Evolutionary conservation across 2,797 vertebrate species (phyloP).

Genomic region (Esox masquinongy): DNA sequence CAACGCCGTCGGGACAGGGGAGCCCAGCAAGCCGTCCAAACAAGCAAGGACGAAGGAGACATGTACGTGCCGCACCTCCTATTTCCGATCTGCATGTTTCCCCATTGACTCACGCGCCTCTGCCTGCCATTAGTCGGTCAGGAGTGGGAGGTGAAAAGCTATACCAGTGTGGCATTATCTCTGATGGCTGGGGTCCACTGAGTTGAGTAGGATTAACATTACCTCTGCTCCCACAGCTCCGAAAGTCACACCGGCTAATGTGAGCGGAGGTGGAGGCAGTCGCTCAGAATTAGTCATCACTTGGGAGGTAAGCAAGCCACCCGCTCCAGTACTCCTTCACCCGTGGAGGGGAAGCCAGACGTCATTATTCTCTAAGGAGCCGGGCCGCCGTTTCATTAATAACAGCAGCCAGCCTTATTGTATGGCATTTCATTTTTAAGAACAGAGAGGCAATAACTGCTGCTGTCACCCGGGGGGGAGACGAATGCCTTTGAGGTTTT

Average conservation of each 20-base stretch:
- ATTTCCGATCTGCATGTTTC: slow-evolving; percentile 1
- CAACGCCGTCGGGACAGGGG: slow-evolving; percentile 91
- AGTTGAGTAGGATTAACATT: slow-evolving; percentile 47
- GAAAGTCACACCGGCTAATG: slow-evolving; percentile 93
- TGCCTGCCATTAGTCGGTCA: neutral
- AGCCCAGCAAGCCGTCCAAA: slow-evolving; percentile 92
- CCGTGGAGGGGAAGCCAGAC: slow-evolving; percentile 53
- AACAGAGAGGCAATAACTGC: slow-evolving; percentile 72
- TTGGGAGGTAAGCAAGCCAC: slow-evolving; percentile 88
- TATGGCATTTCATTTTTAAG: slow-evolving; percentile 72
- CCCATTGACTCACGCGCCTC: neutral
- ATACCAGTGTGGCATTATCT: neutral
- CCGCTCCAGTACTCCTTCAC: slow-evolving; percentile 40
- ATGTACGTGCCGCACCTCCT: neutral
- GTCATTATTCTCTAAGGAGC: slow-evolving; percentile 59
- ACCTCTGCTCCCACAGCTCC: slow-evolving; percentile 81
- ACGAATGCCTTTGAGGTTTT: slow-evolving; percentile 70
- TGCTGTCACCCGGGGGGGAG: slow-evolving; percentile 64
- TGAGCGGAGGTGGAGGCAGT: slow-evolving; percentile 95
- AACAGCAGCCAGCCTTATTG: slow-evolving; percentile 62
- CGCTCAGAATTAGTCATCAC: slow-evolving; percentile 98
- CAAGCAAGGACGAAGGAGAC: slow-evolving; percentile 81
- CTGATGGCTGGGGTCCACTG: slow-evolving; percentile 14
- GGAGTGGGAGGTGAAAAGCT: neutral
- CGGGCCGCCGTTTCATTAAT: slow-evolving; percentile 67